Evolutionary conservation across 2,113 vertebrate genomes (phyloP).

Genomic region (Pardalotus punctatus): DNA sequence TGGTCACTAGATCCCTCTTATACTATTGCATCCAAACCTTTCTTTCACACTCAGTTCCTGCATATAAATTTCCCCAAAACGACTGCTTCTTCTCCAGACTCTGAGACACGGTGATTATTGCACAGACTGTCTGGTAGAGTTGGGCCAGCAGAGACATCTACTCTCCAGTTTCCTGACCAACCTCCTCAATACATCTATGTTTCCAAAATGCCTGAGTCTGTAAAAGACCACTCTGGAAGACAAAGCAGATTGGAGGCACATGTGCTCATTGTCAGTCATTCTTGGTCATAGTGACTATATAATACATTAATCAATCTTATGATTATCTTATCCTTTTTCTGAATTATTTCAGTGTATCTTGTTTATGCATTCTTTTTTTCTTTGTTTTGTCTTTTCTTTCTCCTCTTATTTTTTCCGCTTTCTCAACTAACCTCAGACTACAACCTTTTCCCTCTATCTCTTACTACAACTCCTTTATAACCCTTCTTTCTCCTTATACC

Average conservation of each 20-base stretch:
- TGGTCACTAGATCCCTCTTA: neutral
- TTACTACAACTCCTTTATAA: neutral
- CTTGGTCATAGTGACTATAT: neutral
- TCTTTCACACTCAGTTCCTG: neutral
- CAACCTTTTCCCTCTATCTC: neutral
- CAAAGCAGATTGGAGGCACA: neutral
- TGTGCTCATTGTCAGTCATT: neutral
- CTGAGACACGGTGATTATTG: neutral
- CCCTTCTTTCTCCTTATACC: neutral
- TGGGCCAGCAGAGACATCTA: neutral
- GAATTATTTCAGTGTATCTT: neutral
- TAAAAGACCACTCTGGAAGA: neutral
- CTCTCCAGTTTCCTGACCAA: neutral
- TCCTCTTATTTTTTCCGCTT: neutral
- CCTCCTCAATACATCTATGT: neutral
- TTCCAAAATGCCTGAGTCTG: fast-evolving
- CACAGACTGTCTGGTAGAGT: neutral
- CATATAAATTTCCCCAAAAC: neutral
- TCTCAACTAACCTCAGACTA: neutral
- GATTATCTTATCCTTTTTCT: neutral
- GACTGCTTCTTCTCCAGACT: neutral
- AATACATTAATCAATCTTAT: neutral
- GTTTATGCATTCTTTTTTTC: neutral
- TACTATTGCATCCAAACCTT: neutral
- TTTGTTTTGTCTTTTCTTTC: neutral